Base-by-base conservation (phyloP, 2,888 invertebrate species). In the Oscheius sp. region DNA sequence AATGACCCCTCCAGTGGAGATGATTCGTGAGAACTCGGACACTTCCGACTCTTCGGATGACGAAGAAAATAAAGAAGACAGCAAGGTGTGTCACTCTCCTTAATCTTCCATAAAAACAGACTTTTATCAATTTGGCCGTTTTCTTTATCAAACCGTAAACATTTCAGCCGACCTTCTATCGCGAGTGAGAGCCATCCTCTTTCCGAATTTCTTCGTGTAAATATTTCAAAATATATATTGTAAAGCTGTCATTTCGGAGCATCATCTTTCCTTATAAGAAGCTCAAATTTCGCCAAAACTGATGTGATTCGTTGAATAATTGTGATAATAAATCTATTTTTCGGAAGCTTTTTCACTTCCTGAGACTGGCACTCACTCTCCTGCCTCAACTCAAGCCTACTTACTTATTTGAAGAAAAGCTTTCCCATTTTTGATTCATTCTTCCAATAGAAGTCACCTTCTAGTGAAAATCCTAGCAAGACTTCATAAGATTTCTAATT, bases 141-240 rank as follows among this genome's bases (percentile, higher is more conserved):
- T 48, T 48, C 31, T 10, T 29, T 10, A 27, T 10, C 29, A 27
- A 48, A 12, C 8, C 45, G 42, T 3, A 3, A 39, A 39, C 17
- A 25, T 72, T 81, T 71, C 72, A 82, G 81, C 79, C 82, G 29
- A 81, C 79, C 3, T 82, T 82, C 74, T 82, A 82, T 61, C 79
- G 78, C 1, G 78, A 76, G 45, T 61, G 20, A 55, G 1, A 1
- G n/a, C 34, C 17, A 34, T n/a, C n/a, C n/a, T n/a, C n/a, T n/a
- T n/a, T n/a, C n/a, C n/a, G n/a, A n/a, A n/a, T n/a, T n/a, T n/a
- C 33, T 33, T 15, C 34, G 20, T 55, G 31, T 25, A 29, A 25
- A 52, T 25, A 27, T 52, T 50, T 15, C 42, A 20, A 20, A 17
- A 42, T 17, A 42, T 20, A 42, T n/a, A 42, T 12, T 42, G 42